These are phyloP conservation scores for Vandiemenella viatica DNA, from an alignment of 2,888 invertebrate species.

Conservation along the genomic window DNA sequence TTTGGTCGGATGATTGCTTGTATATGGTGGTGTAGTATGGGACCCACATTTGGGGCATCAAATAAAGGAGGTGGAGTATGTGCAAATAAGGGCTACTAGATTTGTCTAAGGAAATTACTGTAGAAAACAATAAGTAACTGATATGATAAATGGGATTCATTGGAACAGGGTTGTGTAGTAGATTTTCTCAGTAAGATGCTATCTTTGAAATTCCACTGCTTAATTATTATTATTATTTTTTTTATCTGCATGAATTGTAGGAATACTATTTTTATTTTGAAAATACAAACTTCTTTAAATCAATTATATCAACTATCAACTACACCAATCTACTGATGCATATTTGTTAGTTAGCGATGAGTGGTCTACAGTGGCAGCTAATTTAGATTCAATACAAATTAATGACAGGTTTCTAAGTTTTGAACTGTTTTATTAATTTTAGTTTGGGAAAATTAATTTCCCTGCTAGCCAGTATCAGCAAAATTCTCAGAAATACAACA, in stretches of 20 bases:
- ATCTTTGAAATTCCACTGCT: neutral
- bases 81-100: no score
- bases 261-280: neutral
- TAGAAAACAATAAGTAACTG: no score
- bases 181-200: neutral
- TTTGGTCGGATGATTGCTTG: no score
- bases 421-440: neutral
- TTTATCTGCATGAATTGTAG: neutral
- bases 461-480: neutral
- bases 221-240: neutral
- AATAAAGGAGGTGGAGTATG: no score
- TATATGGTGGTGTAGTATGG: no score
- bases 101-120: no score
- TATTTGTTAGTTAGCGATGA: neutral
- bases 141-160: no score
- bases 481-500: neutral
- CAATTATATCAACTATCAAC: no score
- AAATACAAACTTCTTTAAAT: neutral
- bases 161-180: neutral
- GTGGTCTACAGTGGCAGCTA: no score
- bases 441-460: neutral
- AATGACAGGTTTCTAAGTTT: neutral
- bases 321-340: no score
- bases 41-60: no score
- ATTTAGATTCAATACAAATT: no score